phyloP scores from a whole-genome alignment of 2,797 vertebrate species.

The Rhynchotus rufescens region DNA sequence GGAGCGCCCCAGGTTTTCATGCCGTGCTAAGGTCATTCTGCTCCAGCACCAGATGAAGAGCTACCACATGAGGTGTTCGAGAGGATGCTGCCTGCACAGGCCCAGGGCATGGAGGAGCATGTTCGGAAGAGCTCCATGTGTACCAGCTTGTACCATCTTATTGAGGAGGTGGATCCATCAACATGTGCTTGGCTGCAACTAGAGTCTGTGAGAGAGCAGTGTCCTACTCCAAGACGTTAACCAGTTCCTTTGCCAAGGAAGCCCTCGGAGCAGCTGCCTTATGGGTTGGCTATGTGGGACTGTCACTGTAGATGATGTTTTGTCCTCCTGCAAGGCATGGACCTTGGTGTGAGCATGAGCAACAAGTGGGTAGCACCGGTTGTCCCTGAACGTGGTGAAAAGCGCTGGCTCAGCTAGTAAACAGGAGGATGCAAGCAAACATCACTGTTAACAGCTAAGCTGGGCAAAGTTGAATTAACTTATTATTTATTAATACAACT shows the following conservation, averaged over 20 bases:
- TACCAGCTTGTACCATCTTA: background rate
- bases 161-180: background rate
- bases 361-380: background rate
- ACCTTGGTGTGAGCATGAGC: background rate
- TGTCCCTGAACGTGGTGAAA: background rate
- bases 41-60: background rate
- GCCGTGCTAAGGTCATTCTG: background rate
- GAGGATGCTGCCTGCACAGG: no score
- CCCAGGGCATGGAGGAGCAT: background rate
- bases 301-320: background rate
- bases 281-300: background rate
- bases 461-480: background rate
- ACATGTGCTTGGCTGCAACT: background rate
- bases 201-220: background rate
- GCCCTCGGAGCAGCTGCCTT: background rate
- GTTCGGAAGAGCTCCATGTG: no score
- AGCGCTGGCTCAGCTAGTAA: background rate
- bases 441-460: background rate
- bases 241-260: background rate
- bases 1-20: background rate
- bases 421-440: background rate
- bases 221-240: background rate
- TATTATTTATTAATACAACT: background rate
- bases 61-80: background rate
- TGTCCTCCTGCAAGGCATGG: background rate